These are phyloP conservation scores for Syrista parreyssii DNA, from an alignment of 2,888 invertebrate species.

Conservation along the genomic window DNA sequence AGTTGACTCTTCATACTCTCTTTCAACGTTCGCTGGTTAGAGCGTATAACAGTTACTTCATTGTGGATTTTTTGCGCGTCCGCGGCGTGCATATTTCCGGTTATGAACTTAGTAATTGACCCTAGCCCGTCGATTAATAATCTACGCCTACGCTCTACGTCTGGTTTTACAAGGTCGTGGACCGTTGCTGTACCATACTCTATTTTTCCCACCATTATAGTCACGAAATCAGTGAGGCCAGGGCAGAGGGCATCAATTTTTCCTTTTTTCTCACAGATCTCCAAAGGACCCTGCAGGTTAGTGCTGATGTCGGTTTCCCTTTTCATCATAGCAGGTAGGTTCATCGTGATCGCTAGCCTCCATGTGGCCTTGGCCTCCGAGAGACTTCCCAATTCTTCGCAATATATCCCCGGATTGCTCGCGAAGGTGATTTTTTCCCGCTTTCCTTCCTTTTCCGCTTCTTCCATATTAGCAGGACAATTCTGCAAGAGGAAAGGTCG, in stretches of 20 bases:
- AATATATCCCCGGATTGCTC: neutral
- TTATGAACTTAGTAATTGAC: no score
- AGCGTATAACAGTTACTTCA: no score
- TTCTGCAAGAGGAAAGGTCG: neutral
- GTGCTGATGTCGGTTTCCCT: neutral
- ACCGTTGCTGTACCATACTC: neutral
- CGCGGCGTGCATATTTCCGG: no score
- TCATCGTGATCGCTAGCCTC: neutral
- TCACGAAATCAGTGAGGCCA: neutral
- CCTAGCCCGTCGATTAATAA: neutral
- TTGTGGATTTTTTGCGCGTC: no score
- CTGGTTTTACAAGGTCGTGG: neutral
- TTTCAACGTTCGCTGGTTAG: no score
- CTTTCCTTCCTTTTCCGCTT: neutral
- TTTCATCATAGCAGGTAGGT: neutral
- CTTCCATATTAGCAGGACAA: neutral
- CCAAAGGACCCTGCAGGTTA: neutral
- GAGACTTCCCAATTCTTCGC: neutral
- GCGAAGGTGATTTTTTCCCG: neutral
- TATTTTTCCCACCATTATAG: neutral
- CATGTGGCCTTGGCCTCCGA: neutral
- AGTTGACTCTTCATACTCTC: no score
- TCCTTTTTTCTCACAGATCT: neutral
- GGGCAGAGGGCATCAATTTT: neutral
- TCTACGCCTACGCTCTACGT: neutral